Percentiles rank a stretch among this genome's conserved stretches.
Evolutionary conservation across 2,797 vertebrate genomes (phyloP).

Genomic region (Pachyuromys duprasi): DNA sequence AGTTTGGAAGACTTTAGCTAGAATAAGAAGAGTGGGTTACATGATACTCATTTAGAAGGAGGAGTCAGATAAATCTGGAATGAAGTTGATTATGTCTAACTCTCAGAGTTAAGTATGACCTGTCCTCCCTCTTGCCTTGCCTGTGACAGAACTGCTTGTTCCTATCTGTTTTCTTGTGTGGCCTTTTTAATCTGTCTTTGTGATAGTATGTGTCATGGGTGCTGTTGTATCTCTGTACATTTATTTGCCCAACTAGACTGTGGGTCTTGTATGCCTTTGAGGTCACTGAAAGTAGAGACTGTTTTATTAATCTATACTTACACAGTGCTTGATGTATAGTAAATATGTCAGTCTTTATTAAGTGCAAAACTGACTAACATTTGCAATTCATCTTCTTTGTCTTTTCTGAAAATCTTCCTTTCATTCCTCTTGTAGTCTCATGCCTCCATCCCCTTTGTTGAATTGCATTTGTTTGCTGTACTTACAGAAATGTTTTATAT

Average conservation of each 20-base stretch:
- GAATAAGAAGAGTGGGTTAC: neutral
- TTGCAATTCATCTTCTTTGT: conserved; percentile 22
- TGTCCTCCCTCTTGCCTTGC: neutral
- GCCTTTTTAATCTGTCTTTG: neutral
- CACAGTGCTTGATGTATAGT: neutral
- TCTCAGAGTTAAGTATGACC: neutral
- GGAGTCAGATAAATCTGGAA: conserved; percentile 33
- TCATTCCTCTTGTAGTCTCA: neutral
- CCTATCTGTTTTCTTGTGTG: conserved; percentile 14
- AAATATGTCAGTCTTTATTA: conserved; percentile 49
- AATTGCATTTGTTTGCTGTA: neutral
- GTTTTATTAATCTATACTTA: conserved; percentile 39
- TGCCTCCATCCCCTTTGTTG: neutral
- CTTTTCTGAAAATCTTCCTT: neutral
- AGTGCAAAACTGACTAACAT: neutral
- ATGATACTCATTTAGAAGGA: neutral
- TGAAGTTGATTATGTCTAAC: conserved; percentile 47
- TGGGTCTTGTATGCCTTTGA: neutral
- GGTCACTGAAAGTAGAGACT: neutral
- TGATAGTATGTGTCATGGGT: neutral
- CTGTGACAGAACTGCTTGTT: conserved; percentile 25
- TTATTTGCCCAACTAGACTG: conserved; percentile 38
- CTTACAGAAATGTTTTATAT: neutral
- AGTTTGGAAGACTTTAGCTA: neutral
- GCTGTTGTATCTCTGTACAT: neutral